A percentile compares a stretch with the other conserved stretches of the same genome.
These are phyloP conservation scores for Patella depressa DNA, from an alignment of 2,888 invertebrate species.

Conservation along the genomic window DNA sequence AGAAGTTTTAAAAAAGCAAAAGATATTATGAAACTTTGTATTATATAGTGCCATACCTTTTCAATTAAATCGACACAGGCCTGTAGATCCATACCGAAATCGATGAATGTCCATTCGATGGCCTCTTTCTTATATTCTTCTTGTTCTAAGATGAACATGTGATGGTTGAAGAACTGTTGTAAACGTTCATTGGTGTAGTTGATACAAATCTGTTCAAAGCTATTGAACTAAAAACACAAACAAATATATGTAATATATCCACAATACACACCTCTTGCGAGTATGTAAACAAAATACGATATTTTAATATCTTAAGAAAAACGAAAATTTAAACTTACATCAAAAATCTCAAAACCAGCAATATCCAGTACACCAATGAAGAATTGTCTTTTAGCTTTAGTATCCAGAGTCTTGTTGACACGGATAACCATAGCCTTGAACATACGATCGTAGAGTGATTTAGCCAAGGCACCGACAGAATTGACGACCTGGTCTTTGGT, in stretches of 20 bases:
- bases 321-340: constrained; percentile 71
- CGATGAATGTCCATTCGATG: constrained; percentile 95
- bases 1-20: no score
- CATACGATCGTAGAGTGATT: constrained; percentile 72
- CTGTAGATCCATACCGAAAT: constrained; percentile 96
- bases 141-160: constrained; percentile 98
- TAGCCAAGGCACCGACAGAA: constrained; percentile 72
- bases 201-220: constrained; percentile 98
- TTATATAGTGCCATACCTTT: constrained; percentile 44
- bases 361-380: constrained; percentile 95
- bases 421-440: constrained; percentile 92
- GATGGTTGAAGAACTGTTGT: constrained; percentile 97
- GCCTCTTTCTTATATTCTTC: constrained; percentile 95
- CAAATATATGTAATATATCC: no score
- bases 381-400: constrained; percentile 92
- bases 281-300: no score
- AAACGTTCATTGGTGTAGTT: constrained; percentile 98
- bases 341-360: constrained; percentile 99
- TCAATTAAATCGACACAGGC: constrained; percentile 89
- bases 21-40: no score
- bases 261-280: no score
- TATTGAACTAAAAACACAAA: constrained; percentile 86
- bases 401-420: constrained; percentile 99
- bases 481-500: constrained; percentile 81
- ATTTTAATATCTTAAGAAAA: background rate